These are phyloP conservation scores for Lutra lutra DNA, from an alignment of 2,797 vertebrate genomes.

Conservation along the genomic window DNA sequence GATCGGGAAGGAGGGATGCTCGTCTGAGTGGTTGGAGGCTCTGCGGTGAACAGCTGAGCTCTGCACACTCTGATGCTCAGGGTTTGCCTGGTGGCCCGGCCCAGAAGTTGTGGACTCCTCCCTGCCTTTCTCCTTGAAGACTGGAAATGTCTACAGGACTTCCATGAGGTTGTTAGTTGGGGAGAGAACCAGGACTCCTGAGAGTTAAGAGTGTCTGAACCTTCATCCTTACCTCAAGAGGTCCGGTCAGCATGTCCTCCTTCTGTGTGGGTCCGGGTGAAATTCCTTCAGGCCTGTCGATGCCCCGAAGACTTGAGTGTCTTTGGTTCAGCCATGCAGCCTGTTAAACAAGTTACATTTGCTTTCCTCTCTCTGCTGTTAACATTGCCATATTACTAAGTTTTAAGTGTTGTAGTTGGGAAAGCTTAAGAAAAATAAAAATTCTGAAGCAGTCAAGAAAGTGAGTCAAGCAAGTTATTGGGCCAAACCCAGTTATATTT, in stretches of 20 bases:
- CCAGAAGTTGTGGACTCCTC: not conserved
- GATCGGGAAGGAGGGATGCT: not conserved
- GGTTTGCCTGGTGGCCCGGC: not conserved
- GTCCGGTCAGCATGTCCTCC: not conserved
- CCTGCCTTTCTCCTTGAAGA: conserved; percentile 4
- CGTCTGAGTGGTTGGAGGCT: not conserved
- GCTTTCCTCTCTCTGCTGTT: not conserved
- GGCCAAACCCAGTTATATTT: not conserved
- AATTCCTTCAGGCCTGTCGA: not conserved
- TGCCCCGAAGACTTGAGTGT: not conserved
- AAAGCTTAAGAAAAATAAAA: conserved; percentile 52
- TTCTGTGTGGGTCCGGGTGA: not conserved
- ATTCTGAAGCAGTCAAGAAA: conserved; percentile 45
- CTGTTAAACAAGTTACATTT: not conserved
- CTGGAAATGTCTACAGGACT: not conserved
- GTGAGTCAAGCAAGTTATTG: conserved; percentile 22
- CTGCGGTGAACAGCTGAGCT: not conserved
- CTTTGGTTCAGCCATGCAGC: not conserved
- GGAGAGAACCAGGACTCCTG: not conserved
- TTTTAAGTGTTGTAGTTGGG: conserved; percentile 44
- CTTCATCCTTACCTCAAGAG: not conserved
- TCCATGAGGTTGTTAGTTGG: not conserved
- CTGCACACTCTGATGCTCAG: not conserved
- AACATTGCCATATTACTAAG: not conserved
- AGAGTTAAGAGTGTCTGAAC: not conserved